Evolutionary conservation across 2,113 vertebrate genomes (phyloP), one percentile per base, ranked within the genome.

Genomic region (Rhinichthys klamathensis): DNA sequence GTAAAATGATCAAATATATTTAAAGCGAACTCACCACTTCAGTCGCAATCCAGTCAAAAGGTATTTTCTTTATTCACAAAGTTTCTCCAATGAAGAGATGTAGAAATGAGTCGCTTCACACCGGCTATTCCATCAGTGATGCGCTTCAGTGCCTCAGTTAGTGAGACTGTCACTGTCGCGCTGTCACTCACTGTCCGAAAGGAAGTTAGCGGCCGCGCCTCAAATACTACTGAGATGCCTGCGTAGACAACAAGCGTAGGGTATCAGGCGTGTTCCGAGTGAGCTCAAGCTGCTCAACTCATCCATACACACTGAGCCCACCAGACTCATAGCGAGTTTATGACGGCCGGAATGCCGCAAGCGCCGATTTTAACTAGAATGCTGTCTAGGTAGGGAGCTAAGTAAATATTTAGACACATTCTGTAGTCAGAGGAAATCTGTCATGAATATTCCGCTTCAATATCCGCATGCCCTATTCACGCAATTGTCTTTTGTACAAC

Each of bases 61-160:
- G 6, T 27, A 49, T 25, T 44, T 16, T 80, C n/a, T 44, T 44
- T 80, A 30, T 46, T 80, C 5, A 80, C 38, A 65, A 80, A 63
- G 27, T 44, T 9, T 27, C 27, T 27, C 23, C 8, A 1, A 6
- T 5, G 51, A 21, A 2, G 25, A 69, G 44, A 16, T 16, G 25
- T 16, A 21, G 60, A 49, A 67, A 67, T 10, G 4, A 65, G 44
- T 32, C 6, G 16, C 80, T 54, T 81, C 18, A 54, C 80, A 81
- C 61, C 80, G 80, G 44, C 15, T 81, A 27, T 27, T 81, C 80
- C 80, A 81, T 81, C 80, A 67, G 25, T 51, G 61, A 32, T 49
- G 41, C 27, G 80, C 56, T 18, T 60, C 23, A 10, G 35, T 2
- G 15, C 2, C 15, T 61, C 54, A 4, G 30, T n/a, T 4, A 38